A percentile compares a stretch with the other conserved stretches of the same genome.
phyloP scores from a whole-genome alignment of 2,797 vertebrate genomes.

The Austrolebias charrua region DNA sequence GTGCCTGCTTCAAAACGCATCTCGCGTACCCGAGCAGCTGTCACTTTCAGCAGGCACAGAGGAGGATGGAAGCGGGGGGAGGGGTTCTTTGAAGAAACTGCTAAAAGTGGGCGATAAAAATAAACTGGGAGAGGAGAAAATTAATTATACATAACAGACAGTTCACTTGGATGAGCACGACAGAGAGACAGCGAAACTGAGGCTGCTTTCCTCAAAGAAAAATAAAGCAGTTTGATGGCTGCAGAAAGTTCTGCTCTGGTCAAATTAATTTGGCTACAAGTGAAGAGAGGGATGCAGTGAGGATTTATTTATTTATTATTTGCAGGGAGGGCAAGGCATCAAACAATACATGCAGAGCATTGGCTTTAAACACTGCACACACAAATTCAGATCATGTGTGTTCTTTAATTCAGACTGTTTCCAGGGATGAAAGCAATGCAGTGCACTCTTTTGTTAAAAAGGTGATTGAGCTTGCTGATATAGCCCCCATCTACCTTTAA shows the following conservation, averaged over 20 bases:
- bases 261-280: conserved; percentile 48
- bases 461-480: conserved; percentile 35
- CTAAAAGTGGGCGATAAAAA: conserved; percentile 81
- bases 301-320: conserved; percentile 17
- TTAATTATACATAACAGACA: conserved; percentile 82
- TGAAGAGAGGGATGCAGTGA: conserved; percentile 40
- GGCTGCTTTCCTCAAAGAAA: conserved; percentile 50
- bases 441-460: conserved; percentile 25
- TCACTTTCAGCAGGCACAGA: conserved; percentile 70
- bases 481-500: conserved; percentile 39
- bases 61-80: conserved; percentile 60
- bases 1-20: conserved; percentile 76
- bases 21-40: conserved; percentile 68
- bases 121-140: conserved; percentile 76
- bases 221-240: conserved; percentile 44
- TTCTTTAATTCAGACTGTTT: conserved; percentile 37
- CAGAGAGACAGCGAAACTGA: conserved; percentile 54
- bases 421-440: conserved; percentile 43
- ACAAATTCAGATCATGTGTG: conserved; percentile 7
- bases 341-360: conserved; percentile 44
- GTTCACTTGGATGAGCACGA: conserved; percentile 71
- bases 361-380: conserved; percentile 40
- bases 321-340: conserved; percentile 48
- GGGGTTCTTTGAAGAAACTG: conserved; percentile 77
- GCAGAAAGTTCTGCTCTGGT: conserved; percentile 47